Conservation (phyloP, 2,113 vertebrate species). For the Nothoprocta perdicaria region DNA sequence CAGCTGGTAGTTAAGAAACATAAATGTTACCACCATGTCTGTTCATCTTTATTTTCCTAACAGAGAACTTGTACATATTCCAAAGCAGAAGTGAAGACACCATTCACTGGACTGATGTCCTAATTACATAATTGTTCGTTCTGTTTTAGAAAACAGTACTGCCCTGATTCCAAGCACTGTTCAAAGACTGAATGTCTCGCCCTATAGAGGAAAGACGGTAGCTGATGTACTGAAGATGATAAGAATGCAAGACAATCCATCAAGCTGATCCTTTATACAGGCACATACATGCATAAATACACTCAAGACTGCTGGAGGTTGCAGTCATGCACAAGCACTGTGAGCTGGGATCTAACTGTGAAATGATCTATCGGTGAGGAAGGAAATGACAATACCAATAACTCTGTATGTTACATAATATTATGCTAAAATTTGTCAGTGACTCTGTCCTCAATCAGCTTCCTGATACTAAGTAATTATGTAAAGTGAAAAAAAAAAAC, state of each 20-base stretch:
- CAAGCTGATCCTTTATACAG: not conserved
- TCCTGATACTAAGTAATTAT: not conserved
- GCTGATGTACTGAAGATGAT: not conserved
- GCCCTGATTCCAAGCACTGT: not conserved
- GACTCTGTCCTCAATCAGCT: not conserved
- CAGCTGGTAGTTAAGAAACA: not conserved
- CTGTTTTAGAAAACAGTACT: not conserved
- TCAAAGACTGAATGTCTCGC: not conserved
- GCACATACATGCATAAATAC: rapidly evolving
- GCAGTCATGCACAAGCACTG: not conserved
- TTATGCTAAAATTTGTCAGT: not conserved
- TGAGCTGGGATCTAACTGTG: not conserved
- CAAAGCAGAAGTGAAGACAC: not conserved
- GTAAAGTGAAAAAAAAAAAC: not conserved
- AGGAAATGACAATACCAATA: not conserved
- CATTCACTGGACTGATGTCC: rapidly evolving
- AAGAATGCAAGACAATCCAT: not conserved
- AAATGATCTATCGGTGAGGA: not conserved
- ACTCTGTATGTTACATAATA: not conserved
- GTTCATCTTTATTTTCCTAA: not conserved
- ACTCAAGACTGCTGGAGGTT: not conserved
- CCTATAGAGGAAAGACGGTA: not conserved
- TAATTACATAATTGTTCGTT: not conserved
- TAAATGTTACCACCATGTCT: not conserved
- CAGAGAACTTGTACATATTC: not conserved